Evolutionary conservation across 2,113 vertebrate genomes (phyloP).

Genomic region (Carollia perspicillata): DNA sequence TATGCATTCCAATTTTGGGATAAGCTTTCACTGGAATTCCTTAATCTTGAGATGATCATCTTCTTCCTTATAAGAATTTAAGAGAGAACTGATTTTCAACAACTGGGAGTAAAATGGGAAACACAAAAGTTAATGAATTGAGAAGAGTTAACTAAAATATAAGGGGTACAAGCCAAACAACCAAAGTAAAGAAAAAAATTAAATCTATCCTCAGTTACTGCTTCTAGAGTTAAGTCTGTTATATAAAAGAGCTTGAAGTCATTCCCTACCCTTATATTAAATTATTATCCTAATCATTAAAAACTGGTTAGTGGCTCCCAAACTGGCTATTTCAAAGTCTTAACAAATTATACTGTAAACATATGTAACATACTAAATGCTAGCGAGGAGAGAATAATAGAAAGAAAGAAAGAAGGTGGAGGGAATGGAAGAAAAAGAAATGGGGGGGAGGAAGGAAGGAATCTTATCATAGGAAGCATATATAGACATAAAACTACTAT

Average conservation of each 20-base stretch:
- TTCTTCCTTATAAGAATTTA: neutral
- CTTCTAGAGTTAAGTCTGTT: neutral
- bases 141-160: neutral
- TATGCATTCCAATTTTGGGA: neutral
- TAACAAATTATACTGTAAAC: neutral
- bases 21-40: neutral
- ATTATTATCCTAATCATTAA: neutral
- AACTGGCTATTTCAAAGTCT: neutral
- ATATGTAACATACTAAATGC: neutral
- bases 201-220: neutral
- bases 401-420: neutral
- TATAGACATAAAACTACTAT: neutral
- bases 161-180: neutral
- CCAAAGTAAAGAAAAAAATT: neutral
- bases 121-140: neutral
- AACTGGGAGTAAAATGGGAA: neutral
- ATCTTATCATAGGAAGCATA: neutral
- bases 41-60: neutral
- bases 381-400: neutral
- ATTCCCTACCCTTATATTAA: neutral
- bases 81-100: neutral
- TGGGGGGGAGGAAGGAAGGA: neutral
- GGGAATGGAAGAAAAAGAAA: too few relatives aligned
- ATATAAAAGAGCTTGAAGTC: neutral
- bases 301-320: neutral